Evolutionary conservation across 2,113 vertebrate species (phyloP), one percentile per base, ranked within the genome.

Genomic region (Barnardius zonarius): DNA sequence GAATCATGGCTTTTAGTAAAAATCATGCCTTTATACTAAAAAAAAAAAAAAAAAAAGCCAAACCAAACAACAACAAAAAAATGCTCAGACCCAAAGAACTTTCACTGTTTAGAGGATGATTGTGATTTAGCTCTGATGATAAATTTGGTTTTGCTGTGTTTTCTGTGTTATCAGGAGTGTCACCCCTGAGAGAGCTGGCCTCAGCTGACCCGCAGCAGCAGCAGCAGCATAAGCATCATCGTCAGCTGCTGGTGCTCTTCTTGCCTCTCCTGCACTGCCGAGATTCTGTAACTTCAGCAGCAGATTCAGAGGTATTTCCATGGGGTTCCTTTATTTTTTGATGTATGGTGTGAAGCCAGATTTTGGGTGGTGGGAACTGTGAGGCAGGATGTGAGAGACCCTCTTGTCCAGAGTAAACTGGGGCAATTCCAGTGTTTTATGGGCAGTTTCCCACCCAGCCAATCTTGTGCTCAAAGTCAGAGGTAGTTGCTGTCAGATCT

Each of bases 381-480:
- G 23, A 48, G 46, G 48, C 14, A 43, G 30, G 35, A 70, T 35
- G 44, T 24, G 17, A 51, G 20, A 82, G 28, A 72, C 23, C 15
- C 10, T 78, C 17, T 22, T 28, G 27, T 35, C 61, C 5, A 16
- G 44, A 54, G 31, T 23, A n/a, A 51, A 27, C 5, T 49, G 27
- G 70, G 68, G 8, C 20, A 43, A 49, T 51, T 55, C 18, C n/a
- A 5, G 31, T 43, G 22, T 54, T 59, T 37, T 35, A 3, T 18
- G 25, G 68, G 37, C 9, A 19, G 25, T 70, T 64, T 35, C 33
- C 24, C 35, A 10, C 17, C 33, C 11, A 0, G 1, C 41, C 24
- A 5, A 15, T 39, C 20, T 30, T 61, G 59, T 0, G 0, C 51
- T 43, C 4, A 2, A 13, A 30, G 57, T 30, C 22, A 5, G 63